phyloP scores from a whole-genome alignment of 2,113 vertebrate genomes.

The Gopherus flavomarginatus region DNA sequence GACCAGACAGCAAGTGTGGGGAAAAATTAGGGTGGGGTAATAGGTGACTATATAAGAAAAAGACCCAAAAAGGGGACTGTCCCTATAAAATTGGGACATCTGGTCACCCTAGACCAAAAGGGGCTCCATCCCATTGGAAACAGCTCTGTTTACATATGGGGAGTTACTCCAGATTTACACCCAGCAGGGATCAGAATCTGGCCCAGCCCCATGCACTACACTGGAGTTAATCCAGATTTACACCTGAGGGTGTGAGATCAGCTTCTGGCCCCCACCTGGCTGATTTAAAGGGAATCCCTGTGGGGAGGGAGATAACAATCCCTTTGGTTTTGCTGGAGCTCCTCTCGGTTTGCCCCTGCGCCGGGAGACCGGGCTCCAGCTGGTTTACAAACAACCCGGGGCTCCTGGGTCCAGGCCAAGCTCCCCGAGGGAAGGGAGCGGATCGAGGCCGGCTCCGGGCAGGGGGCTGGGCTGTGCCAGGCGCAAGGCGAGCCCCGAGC shows the following conservation, averaged over 20 bases:
- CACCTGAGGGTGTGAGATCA: neutral
- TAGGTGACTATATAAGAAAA: too few species aligned
- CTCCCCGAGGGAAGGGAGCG: neutral
- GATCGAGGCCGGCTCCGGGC: neutral
- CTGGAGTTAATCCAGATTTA: neutral
- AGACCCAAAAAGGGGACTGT: too few species aligned
- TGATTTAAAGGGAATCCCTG: neutral
- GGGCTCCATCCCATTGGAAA: neutral
- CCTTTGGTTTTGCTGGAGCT: neutral
- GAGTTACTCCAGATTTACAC: neutral
- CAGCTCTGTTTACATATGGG: neutral
- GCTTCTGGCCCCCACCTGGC: neutral
- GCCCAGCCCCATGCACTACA: neutral
- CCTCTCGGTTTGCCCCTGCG: too few species aligned
- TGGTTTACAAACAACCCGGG: neutral
- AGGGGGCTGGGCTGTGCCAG: too few species aligned
- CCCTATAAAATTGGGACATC: too few species aligned
- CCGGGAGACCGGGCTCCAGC: too few species aligned
- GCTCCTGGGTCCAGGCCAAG: too few species aligned
- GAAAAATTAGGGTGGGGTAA: too few species aligned
- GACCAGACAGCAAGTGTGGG: too few species aligned
- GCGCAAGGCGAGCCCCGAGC: too few species aligned
- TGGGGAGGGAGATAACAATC: neutral
- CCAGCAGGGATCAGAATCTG: neutral
- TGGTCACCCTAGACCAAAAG: neutral